Base-by-base conservation (phyloP, 2,113 vertebrate species). In the Pterocles gutturalis region DNA sequence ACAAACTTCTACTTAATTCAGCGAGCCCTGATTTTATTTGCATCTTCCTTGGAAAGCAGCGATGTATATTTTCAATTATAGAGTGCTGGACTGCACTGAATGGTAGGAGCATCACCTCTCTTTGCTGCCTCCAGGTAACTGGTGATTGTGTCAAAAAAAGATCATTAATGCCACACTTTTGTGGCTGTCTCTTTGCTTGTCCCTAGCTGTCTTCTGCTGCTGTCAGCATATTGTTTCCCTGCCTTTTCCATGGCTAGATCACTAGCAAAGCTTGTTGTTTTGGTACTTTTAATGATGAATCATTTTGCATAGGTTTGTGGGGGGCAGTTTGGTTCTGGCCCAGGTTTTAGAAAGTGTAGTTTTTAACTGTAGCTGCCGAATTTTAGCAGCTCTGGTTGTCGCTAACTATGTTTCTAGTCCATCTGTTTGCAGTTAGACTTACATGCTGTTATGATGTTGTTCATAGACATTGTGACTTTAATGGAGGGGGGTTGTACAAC, bases 101-200 rank as follows among this genome's bases (percentile, higher is more conserved):
- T 13, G 53, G 65, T 18, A 12, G 38, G 43, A 48, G 8, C 21
- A 13, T 61, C 36, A 4, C 34, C 43, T 58, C 49, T 64, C n/a
- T 18, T 45, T 1, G 0, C 38, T 82, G 70, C 58, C 38, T 65
- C 15, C 76, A 60, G 49, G 29, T 55, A 49, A 10, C 36, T 54
- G 62, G 7, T 3, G 0, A 13, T 29, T 16, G 7, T 1, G 0
- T 71, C 46, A 64, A 20, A 10, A 71, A 29, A 24, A 14, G 28
- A 38, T n/a, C 7, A n/a, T 34, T 46, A 33, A 31, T 31, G 33
- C 20, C 25, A 24, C 5, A 1, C 10, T 48, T 43, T 36, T 18
- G 25, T 57, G 48, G 19, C 46, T 25, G 10, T 41, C n/a, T 34
- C 28, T 26, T 55, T 58, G 67, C 66, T 49, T 29, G 38, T 20